Percentiles rank a stretch among this genome's conserved stretches.
phyloP scores from a whole-genome alignment of 2,113 vertebrate species.

The Tonatia bakeri region DNA sequence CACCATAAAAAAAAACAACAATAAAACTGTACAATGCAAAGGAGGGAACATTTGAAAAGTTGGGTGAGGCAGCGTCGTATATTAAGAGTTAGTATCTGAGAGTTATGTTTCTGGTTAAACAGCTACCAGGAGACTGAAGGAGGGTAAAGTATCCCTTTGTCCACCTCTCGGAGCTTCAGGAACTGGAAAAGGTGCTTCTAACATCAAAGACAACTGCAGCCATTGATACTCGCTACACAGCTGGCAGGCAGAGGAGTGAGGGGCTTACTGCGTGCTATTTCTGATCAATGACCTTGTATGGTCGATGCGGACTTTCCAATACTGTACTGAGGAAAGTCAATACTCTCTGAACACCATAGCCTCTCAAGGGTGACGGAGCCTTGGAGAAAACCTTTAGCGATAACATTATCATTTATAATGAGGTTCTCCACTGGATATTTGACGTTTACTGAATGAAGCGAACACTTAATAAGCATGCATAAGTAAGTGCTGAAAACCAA shows the following conservation, averaged over 20 bases:
- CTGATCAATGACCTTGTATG: background rate
- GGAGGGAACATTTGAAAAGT: slow-evolving; percentile 77
- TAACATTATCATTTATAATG: background rate
- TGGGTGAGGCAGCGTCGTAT: slow-evolving; percentile 68
- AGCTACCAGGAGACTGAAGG: background rate
- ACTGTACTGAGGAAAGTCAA: background rate
- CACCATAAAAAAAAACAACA: slow-evolving; percentile 74
- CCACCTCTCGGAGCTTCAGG: slow-evolving; percentile 19
- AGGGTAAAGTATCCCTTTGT: slow-evolving; percentile 25
- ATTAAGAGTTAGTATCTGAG: slow-evolving; percentile 75
- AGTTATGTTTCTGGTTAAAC: slow-evolving; percentile 65
- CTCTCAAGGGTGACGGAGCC: background rate
- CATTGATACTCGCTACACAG: background rate
- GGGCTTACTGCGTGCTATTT: background rate
- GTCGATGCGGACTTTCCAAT: background rate
- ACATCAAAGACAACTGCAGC: slow-evolving; percentile 36
- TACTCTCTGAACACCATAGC: background rate
- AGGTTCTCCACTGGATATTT: background rate
- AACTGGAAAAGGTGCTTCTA: background rate
- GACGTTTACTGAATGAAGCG: background rate
- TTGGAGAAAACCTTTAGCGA: background rate
- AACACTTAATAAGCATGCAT: background rate
- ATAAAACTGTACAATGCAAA: slow-evolving; percentile 73
- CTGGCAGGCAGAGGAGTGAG: background rate
- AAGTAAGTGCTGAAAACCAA: background rate